Conservation (phyloP, 1,140 invertebrate species). For the Hetaerina americana region DNA sequence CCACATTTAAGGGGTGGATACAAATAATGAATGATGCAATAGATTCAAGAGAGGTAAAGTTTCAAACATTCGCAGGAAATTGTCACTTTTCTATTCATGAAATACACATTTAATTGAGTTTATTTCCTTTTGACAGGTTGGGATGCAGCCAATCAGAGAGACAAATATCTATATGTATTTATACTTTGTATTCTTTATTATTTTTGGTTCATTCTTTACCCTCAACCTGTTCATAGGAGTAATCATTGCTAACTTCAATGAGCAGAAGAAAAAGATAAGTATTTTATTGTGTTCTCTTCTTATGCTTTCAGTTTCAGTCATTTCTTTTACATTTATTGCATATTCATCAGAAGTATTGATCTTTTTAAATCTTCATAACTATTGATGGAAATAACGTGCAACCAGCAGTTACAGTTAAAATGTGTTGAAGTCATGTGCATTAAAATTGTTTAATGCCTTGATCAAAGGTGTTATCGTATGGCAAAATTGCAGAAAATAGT, state of each 20-base stretch:
- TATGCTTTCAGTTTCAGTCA: background rate
- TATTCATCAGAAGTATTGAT: background rate
- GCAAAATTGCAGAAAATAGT: no score
- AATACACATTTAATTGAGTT: background rate
- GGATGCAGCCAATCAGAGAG: constrained; percentile 84
- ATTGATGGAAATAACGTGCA: no score
- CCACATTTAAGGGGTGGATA: constrained; percentile 91
- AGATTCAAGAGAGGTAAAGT: constrained; percentile 72
- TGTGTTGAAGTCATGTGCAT: no score
- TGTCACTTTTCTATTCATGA: constrained; percentile 1
- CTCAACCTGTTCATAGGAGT: constrained; percentile 96
- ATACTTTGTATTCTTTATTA: constrained; percentile 96
- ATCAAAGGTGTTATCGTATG: no score
- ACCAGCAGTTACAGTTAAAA: no score
- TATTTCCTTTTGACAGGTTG: constrained; percentile 44
- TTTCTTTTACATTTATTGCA: background rate
- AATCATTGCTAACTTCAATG: constrained; percentile 97
- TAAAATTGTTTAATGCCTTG: no score
- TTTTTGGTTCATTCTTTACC: constrained; percentile 95
- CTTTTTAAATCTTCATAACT: background rate
- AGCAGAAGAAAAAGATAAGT: constrained; percentile 92
- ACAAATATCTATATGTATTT: constrained; percentile 94
- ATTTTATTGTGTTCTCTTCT: no score
- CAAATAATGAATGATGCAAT: constrained; percentile 97
- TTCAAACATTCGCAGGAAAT: background rate